Evolutionary conservation across 1,140 invertebrate species (phyloP), one percentile per base, ranked within the genome.

Genomic region (Andricus grossulariae): DNA sequence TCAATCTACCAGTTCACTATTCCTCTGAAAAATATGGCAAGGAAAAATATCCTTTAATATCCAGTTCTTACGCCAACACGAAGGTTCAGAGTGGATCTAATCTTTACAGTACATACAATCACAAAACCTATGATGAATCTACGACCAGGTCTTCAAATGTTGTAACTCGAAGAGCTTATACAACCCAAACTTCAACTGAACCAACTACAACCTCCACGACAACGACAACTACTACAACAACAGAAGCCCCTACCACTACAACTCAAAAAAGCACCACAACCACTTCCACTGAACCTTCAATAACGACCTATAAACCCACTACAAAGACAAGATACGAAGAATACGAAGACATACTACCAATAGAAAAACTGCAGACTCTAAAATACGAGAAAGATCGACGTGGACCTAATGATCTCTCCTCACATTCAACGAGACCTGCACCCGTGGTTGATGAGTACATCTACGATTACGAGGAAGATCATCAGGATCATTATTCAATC

Each of bases 11-110:
- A 0, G 92, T 94, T 0, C 94, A 94, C 74, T 95, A 95, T 81
- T 93, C 93, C 5, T 93, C 94, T 2, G 93, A 93, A 2, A 94
- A 93, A 82, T 94, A 94, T 66, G 92, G 93, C 1, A 90, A 87
- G 32, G 88, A 90, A n/a, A 92, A 92, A 74, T 95, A 94, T 83
- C 95, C 94, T 0, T 80, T 95, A 25, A 95, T 95, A 50, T 95
- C 94, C 3, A 95, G 92, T 79, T 95, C 94, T 3, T 95, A 95
- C 82, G 94, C 95, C 0, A 95, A 95, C 80, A 93, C 94, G 0
- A 95, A 95, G 87, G 93, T 95, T 45, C 94, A 95, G 85, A 94
- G 95, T 73, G 94, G 93, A 55, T 91, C 93, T 12, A 94, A 93
- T 80, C 93, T 93, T 79, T 93, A 93, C 72, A 92, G 91, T 16